A percentile compares a stretch with the other conserved stretches of the same genome.
Evolutionary conservation across 2,113 vertebrate genomes (phyloP).

Genomic region (Apistogramma diplotaenia): DNA sequence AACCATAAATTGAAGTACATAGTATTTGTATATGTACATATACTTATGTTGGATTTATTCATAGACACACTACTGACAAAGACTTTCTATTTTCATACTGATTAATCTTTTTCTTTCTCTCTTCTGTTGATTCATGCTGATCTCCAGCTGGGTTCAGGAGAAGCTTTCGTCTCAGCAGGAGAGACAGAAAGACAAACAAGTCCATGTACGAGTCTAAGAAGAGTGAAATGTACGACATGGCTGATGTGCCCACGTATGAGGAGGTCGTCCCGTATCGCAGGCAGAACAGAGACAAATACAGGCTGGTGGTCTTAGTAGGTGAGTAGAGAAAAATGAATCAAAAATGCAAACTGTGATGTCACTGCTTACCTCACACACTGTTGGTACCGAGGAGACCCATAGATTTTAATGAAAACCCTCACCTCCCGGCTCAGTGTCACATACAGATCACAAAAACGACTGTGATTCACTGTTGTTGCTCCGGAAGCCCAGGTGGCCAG

Average conservation of each 20-base stretch:
- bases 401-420: conserved; percentile 40
- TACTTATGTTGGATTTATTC: neutral
- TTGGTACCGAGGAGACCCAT: neutral
- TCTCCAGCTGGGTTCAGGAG: conserved; percentile 72
- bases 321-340: neutral
- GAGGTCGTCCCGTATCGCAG: conserved; percentile 86
- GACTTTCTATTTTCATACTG: neutral
- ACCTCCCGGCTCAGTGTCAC: neutral
- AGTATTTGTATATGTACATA: conserved; percentile 12
- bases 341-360: neutral
- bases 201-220: conserved; percentile 98
- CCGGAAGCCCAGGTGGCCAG: neutral
- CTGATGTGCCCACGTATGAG: conserved; percentile 93
- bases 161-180: too few species aligned
- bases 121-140: neutral
- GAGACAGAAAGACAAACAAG: conserved; percentile 64
- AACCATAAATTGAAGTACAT: conserved; percentile 40
- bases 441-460: neutral
- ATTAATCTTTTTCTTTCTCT: conserved; percentile 5
- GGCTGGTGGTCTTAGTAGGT: conserved; percentile 84
- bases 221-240: conserved; percentile 93
- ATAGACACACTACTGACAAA: neutral
- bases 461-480: neutral
- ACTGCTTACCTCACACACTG: conserved; percentile 12
- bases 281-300: conserved; percentile 83